phyloP scores from a whole-genome alignment of 2,797 vertebrate genomes.

The Anguilla marmorata region DNA sequence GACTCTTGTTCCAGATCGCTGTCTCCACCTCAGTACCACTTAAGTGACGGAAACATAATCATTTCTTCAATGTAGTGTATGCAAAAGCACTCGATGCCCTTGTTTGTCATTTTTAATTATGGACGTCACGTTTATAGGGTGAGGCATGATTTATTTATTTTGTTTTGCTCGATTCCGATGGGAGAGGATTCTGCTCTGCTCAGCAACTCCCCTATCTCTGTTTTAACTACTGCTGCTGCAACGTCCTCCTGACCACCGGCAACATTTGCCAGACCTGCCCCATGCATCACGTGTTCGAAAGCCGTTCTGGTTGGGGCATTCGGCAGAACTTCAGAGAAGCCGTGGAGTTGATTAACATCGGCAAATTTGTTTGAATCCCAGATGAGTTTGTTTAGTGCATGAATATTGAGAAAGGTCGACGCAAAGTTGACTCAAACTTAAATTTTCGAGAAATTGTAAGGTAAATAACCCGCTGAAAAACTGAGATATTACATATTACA shows the following conservation, averaged over 20 bases:
- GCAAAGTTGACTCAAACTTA: neutral
- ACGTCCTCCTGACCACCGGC: neutral
- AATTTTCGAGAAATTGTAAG: neutral
- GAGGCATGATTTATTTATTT: neutral
- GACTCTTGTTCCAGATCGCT: neutral
- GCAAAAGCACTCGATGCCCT: neutral
- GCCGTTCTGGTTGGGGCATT: neutral
- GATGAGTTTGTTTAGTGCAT: too few species aligned
- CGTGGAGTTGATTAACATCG: neutral
- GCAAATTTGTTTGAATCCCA: too few species aligned
- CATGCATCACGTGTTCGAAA: conserved; percentile 4
- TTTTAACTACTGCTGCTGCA: neutral
- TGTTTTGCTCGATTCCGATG: neutral
- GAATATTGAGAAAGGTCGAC: too few species aligned
- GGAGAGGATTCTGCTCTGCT: neutral
- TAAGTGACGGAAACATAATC: neutral
- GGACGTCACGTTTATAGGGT: neutral
- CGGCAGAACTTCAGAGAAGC: neutral
- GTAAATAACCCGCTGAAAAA: neutral
- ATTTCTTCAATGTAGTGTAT: neutral
- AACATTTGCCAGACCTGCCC: neutral
- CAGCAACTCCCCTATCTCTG: neutral
- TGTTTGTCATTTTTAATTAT: neutral
- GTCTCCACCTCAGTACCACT: neutral
- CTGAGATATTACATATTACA: neutral